phyloP scores from a whole-genome alignment of 2,113 vertebrate species.

The Lynx canadensis region DNA sequence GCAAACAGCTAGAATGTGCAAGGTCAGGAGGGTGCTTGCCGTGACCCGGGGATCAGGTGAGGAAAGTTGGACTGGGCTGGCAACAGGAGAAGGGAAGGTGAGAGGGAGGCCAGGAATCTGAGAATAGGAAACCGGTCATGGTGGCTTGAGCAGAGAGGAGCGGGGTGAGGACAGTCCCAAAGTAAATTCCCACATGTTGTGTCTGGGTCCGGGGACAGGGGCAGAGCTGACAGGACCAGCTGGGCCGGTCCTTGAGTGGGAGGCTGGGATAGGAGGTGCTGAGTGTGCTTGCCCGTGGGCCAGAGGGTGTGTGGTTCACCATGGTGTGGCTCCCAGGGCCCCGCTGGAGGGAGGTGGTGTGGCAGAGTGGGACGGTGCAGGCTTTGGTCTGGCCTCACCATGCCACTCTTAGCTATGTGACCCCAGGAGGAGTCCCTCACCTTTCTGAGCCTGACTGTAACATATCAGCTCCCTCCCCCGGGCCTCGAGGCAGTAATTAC shows the following conservation, averaged over 20 bases:
- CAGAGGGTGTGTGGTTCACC: background rate
- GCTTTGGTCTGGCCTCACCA: too few species aligned
- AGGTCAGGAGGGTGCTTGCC: background rate
- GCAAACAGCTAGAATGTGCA: background rate
- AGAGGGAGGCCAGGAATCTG: background rate
- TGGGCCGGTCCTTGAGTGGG: background rate
- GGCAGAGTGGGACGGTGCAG: background rate
- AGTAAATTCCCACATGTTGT: background rate
- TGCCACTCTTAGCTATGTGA: background rate
- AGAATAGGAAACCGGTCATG: background rate
- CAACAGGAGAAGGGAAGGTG: background rate
- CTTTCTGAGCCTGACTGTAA: background rate
- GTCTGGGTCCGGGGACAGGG: background rate
- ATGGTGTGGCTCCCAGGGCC: background rate
- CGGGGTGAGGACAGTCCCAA: background rate
- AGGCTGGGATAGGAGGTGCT: background rate
- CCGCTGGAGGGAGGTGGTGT: background rate
- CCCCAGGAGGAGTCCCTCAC: background rate
- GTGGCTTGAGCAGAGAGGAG: conserved; percentile 36
- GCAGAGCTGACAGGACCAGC: background rate
- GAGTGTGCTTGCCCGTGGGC: background rate
- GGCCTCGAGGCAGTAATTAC: background rate
- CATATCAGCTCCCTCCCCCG: background rate
- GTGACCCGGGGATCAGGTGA: background rate
- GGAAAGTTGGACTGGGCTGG: background rate